These are phyloP conservation scores for Siniperca knerii DNA, from an alignment of 2,113 vertebrate genomes.

Conservation along the genomic window DNA sequence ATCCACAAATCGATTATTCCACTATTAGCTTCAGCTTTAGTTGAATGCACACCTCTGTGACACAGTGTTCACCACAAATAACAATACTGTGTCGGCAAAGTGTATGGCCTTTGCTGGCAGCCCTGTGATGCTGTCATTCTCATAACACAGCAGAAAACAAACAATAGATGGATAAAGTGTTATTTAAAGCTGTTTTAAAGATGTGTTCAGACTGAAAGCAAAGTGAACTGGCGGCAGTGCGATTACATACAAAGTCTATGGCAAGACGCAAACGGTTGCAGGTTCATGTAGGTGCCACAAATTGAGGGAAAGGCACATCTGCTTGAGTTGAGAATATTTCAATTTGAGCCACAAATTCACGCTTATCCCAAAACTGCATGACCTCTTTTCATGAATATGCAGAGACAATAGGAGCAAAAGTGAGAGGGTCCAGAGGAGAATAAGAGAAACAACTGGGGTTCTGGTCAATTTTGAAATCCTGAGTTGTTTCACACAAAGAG, in stretches of 20 bases:
- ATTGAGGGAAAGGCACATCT: not conserved
- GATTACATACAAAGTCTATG: not conserved
- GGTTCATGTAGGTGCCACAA: not conserved
- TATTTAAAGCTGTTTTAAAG: not conserved
- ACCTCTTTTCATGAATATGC: conserved; percentile 3
- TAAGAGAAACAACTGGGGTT: not conserved
- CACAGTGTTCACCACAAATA: not conserved
- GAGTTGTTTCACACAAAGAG: not conserved
- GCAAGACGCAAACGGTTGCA: not conserved
- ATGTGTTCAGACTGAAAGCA: not conserved
- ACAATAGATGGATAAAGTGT: not conserved
- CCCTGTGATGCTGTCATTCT: not conserved
- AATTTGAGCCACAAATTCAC: not conserved
- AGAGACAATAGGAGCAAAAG: not conserved
- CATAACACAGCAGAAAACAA: not conserved
- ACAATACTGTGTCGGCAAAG: not conserved
- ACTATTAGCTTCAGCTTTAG: not conserved
- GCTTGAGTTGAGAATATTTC: not conserved
- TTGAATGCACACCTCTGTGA: not conserved
- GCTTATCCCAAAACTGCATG: not conserved
- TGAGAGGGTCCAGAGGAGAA: not conserved
- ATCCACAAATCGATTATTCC: not conserved
- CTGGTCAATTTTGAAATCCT: not conserved
- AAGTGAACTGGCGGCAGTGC: not conserved
- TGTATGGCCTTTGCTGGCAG: not conserved